A percentile compares a stretch with the other conserved stretches of the same genome.
phyloP scores from a whole-genome alignment of 2,113 vertebrate genomes.

The Phyllostomus discolor region DNA sequence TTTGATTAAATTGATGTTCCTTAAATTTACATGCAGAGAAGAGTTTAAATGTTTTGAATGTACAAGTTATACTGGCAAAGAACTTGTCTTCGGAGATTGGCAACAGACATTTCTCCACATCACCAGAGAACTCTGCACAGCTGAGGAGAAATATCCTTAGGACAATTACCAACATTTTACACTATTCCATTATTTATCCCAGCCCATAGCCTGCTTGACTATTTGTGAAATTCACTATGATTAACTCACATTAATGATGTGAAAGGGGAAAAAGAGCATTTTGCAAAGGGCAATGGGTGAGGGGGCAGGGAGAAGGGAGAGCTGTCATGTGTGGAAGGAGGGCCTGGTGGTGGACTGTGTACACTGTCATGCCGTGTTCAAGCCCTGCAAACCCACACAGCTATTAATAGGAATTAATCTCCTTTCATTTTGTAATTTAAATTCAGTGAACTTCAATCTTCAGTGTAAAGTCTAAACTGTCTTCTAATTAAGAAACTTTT shows the following conservation, averaged over 20 bases:
- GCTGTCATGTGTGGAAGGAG: background rate
- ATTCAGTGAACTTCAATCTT: constrained; percentile 27
- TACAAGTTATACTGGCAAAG: background rate
- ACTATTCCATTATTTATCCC: background rate
- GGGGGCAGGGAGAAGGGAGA: too few species aligned
- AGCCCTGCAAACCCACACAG: background rate
- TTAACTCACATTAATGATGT: background rate
- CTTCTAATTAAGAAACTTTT: constrained; percentile 30
- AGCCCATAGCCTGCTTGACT: background rate
- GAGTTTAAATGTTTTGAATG: background rate
- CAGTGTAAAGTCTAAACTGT: background rate
- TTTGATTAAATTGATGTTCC: background rate
- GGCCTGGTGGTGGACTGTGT: too few species aligned
- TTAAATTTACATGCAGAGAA: background rate
- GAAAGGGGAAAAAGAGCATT: background rate
- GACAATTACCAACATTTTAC: background rate
- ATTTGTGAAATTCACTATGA: constrained; percentile 8
- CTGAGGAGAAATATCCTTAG: background rate
- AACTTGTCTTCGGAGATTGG: background rate
- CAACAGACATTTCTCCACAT: background rate
- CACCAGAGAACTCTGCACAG: background rate
- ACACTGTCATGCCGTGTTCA: background rate
- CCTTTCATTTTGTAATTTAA: background rate
- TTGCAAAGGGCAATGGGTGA: background rate
- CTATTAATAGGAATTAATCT: background rate